A percentile compares a stretch with the other conserved stretches of the same genome.
Conservation (phyloP, 2,888 invertebrate species). For the Odontocolon sp. region DNA sequence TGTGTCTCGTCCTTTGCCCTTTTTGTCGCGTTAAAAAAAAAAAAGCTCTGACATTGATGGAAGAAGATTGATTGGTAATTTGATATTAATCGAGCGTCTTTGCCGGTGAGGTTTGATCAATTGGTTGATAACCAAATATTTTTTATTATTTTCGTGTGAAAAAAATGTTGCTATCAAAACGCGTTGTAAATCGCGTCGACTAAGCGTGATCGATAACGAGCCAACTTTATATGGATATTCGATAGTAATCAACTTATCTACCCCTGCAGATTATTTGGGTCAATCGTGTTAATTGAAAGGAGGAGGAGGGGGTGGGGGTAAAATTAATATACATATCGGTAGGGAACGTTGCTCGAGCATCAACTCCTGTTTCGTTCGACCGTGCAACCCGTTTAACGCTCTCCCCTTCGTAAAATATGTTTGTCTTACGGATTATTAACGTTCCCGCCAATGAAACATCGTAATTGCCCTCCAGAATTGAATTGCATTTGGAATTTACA, state of each 20-base stretch:
- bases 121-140: background rate
- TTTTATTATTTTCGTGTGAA: background rate
- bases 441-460: constrained; percentile 32
- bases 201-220: no score
- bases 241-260: background rate
- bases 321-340: constrained; percentile 12
- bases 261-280: constrained; percentile 10
- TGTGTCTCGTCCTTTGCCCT: background rate
- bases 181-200: no score
- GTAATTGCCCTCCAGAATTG: constrained; percentile 22
- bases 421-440: constrained; percentile 47
- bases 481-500: no score
- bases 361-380: background rate
- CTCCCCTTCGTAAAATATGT: constrained; percentile 39
- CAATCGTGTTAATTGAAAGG: constrained; percentile 26
- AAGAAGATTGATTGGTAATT: background rate
- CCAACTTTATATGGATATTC: no score
- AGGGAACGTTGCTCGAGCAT: constrained; percentile 22
- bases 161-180: no score
- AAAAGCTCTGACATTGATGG: background rate
- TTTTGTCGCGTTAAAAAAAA: background rate
- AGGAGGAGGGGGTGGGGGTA: background rate
- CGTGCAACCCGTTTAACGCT: constrained; percentile 1
- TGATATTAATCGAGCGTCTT: background rate
- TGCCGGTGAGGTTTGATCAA: no score